Evolutionary conservation across 2,888 invertebrate species (phyloP), one percentile per base, ranked within the genome.

Genomic region (Notocelia uddmanniana): DNA sequence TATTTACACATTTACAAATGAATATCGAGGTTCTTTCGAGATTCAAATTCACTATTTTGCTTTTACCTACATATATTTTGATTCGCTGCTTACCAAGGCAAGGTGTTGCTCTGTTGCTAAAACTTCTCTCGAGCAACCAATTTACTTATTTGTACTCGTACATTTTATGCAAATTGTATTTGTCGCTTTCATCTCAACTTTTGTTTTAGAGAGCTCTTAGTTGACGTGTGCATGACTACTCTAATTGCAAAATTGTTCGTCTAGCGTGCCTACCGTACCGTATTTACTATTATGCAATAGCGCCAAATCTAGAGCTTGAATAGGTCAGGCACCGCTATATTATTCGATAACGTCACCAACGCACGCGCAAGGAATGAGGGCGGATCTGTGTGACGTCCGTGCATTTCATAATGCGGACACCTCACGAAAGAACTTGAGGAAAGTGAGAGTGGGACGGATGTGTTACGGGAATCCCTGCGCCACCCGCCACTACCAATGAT

Each of bases 391-490:
- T 74, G 74, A 74, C 68, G 74, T 45, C 54, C 55, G 52, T n/a
- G 75, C 77, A 86, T 91, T 90, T 89, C 90, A 85, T 89, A 91
- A 91, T 82, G 70, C 74, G 67, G 75, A 62, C 76, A 66, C 74
- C 78, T 75, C 77, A 74, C 76, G 74, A 73, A 71, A 74, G 69
- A 76, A 76, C 77, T 76, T 73, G 75, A 83, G 76, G 84, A 84
- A 88, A 88, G 87, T 84, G 85, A 89, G 82, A 84, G 68, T 75
- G 76, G 78, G 73, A 76, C 83, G 83, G 83, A 84, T 83, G 78
- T 80, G 72, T 77, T 68, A 67, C 77, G 80, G 83, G 80, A 84
- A 81, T 76, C 77, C 80, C 80, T 58, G 77, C 77, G 77, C 78
- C 74, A 74, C 69, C 75, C 69, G 50, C 31, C 11, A 48, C 31